phyloP scores from a whole-genome alignment of 2,113 vertebrate genomes.

The Lethenteron reissneri region DNA sequence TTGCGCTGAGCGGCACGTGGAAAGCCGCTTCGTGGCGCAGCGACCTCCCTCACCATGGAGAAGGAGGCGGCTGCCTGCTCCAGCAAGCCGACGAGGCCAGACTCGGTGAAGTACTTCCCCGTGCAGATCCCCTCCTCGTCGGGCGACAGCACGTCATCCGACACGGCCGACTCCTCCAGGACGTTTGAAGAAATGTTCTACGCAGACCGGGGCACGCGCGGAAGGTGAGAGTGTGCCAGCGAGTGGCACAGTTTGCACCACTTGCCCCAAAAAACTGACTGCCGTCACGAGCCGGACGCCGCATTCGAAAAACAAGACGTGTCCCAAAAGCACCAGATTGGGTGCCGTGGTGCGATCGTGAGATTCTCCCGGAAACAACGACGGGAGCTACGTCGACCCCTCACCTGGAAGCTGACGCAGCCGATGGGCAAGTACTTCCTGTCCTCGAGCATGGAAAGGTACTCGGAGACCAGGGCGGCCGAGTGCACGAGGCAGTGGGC shows the following conservation, averaged over 20 bases:
- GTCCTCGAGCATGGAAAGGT: slow-evolving; percentile 71
- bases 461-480: slow-evolving; percentile 58
- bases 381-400: too few relatives aligned
- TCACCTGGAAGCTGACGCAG: slow-evolving; percentile 67
- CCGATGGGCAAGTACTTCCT: slow-evolving; percentile 59
- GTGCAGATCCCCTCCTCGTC: slow-evolving; percentile 75
- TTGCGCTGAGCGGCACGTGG: too few relatives aligned
- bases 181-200: slow-evolving; percentile 65
- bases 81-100: slow-evolving; percentile 53
- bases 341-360: too few relatives aligned
- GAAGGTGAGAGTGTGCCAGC: too few relatives aligned
- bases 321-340: too few relatives aligned
- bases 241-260: too few relatives aligned
- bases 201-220: not conserved
- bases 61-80: slow-evolving; percentile 56
- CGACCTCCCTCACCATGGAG: slow-evolving; percentile 31
- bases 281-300: too few relatives aligned
- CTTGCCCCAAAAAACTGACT: too few relatives aligned
- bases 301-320: too few relatives aligned
- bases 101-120: slow-evolving; percentile 62
- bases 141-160: slow-evolving; percentile 58
- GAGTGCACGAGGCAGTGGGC: slow-evolving; percentile 69
- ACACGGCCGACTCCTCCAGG: slow-evolving; percentile 62
- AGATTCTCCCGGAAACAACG: too few relatives aligned
- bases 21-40: too few relatives aligned